A percentile compares a stretch with the other conserved stretches of the same genome.
Evolutionary conservation across 2,888 invertebrate genomes (phyloP).

Genomic region (Furcula furcula): DNA sequence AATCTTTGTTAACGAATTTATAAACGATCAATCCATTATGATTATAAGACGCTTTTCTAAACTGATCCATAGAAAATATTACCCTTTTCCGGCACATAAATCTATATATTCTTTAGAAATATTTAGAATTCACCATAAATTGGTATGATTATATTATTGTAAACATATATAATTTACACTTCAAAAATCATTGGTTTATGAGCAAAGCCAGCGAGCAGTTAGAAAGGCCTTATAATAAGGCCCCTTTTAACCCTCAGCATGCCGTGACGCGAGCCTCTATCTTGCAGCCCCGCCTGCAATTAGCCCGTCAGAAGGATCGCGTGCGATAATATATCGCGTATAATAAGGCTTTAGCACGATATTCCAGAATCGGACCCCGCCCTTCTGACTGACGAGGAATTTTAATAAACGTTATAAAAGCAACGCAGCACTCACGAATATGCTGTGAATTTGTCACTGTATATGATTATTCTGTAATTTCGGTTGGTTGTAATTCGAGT

Average conservation of each 20-base stretch:
- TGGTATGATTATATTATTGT: too few species aligned
- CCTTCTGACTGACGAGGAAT: slow-evolving; percentile 36
- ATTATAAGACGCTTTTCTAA: too few species aligned
- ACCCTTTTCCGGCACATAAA: too few species aligned
- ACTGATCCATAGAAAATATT: too few species aligned
- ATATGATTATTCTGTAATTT: too few species aligned
- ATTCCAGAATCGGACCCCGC: slow-evolving; percentile 45
- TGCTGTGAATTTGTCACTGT: slow-evolving; percentile 37
- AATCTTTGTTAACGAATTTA: too few species aligned
- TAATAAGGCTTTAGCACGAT: slow-evolving; percentile 62
- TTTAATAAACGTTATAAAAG: slow-evolving; percentile 48
- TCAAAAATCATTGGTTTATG: slow-evolving; percentile 16
- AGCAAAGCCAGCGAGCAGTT: neutral
- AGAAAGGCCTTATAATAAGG: slow-evolving; percentile 29
- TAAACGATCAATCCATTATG: too few species aligned
- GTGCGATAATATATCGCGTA: slow-evolving; percentile 60
- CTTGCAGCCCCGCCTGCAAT: slow-evolving; percentile 50
- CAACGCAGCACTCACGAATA: slow-evolving; percentile 22
- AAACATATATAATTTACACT: too few species aligned
- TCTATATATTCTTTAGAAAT: too few species aligned
- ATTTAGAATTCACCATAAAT: too few species aligned
- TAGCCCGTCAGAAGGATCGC: slow-evolving; percentile 60
- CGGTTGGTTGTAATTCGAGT: too few species aligned
- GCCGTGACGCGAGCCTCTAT: slow-evolving; percentile 41
- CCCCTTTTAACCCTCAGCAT: slow-evolving; percentile 26